Evolutionary conservation across 2,113 vertebrate species (phyloP).

Genomic region (Lagopus leucura): DNA sequence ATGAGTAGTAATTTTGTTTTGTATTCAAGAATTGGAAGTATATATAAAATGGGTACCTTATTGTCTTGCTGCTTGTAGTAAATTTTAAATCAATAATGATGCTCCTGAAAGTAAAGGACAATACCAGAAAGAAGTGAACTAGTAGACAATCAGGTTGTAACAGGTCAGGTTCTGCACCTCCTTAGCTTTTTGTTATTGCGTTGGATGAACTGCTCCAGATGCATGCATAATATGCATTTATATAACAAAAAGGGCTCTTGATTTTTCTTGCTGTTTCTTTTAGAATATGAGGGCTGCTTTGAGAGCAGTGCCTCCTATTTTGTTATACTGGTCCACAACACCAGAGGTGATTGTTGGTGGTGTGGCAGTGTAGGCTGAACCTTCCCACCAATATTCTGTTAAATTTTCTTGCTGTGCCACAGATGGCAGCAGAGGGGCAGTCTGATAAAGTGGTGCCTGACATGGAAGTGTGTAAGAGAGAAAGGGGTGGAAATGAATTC

Average conservation of each 20-base stretch:
- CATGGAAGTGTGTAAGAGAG: too few species aligned
- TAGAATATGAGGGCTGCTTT: not conserved
- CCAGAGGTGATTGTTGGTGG: too few species aligned
- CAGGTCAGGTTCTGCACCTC: not conserved
- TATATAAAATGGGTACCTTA: not conserved
- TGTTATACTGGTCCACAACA: too few species aligned
- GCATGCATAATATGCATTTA: not conserved
- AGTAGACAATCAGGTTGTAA: not conserved
- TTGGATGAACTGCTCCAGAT: not conserved
- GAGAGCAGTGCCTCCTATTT: too few species aligned
- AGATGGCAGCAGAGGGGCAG: too few species aligned
- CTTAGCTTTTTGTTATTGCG: not conserved
- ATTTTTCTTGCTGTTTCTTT: not conserved
- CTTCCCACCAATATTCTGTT: too few species aligned
- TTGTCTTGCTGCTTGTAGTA: not conserved
- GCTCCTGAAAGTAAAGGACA: not conserved
- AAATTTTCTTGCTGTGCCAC: too few species aligned
- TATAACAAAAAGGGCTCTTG: not conserved
- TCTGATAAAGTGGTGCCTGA: too few species aligned
- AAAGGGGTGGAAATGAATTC: too few species aligned
- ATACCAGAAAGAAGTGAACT: not conserved
- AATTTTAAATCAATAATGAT: not conserved
- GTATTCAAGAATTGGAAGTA: not conserved
- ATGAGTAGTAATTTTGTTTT: not conserved
- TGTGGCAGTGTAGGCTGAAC: too few species aligned